Evolutionary conservation across 2,888 invertebrate species (phyloP), one percentile per base, ranked within the genome.

Genomic region (Dryococelus australis): DNA sequence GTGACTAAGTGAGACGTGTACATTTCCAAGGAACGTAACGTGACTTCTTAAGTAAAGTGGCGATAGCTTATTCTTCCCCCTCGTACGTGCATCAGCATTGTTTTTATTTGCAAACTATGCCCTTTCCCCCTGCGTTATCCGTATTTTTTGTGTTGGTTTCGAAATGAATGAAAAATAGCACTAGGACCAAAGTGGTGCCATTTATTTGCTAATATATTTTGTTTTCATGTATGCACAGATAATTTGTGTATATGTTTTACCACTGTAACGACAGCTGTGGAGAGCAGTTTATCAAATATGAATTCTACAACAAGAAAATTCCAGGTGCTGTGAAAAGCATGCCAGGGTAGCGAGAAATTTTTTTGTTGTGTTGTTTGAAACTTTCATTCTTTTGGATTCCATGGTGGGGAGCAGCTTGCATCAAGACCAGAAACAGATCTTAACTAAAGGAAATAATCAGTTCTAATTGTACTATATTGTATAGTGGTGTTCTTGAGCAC

Each of bases 131-230:
- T 65, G 65, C 65, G n/a, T 65, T 65, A 65, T 65, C n/a, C 65
- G 65, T 65, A 65, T 65, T 65, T 65, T 3, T n/a, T 65, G n/a
- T 65, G 65, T 65, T 65, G 65, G 65, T 65, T 65, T 65, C 65
- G n/a, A 65, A 24, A 65, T 65, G 65, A 65, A 65, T 65, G 65
- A 65, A 47, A 47, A 47, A 65, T 65, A 65, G 65, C 16, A n/a
- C 65, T 65, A 65, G n/a, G 65, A 65, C 65, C 65, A 65, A 65
- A 65, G 65, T 65, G 65, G 6, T 65, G 65, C 65, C 65, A 65
- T 65, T 65, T 65, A 65, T 24, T 51, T 51, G 12, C 20, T 51
- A 20, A 20, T 16, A 65, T 65, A 1, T n/a, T 65, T 65, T n/a
- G 10, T 65, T 65, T 16, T 65, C 16, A 24, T 24, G 6, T 65